Conservation (phyloP, 2,888 invertebrate species). For the Diloba caeruleocephala region DNA sequence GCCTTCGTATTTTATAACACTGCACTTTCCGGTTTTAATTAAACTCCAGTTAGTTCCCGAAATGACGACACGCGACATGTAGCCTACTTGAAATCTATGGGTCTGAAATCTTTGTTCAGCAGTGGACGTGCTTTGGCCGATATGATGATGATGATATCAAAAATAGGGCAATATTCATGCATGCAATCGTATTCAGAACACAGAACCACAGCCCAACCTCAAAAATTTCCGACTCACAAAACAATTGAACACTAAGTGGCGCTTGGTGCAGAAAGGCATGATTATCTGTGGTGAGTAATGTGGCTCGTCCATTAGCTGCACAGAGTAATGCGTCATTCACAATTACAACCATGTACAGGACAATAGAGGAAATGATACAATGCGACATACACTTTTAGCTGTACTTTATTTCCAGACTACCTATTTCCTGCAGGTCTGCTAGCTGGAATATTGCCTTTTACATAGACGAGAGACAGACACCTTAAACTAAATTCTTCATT, state of each 20-base stretch:
- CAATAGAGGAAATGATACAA: slow-evolving; percentile 14
- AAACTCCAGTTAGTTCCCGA: slow-evolving; percentile 73
- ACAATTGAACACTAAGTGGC: slow-evolving; percentile 11
- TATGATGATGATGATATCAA: too few relatives aligned
- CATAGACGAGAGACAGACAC: too few relatives aligned
- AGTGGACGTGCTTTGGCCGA: too few relatives aligned
- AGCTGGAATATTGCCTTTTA: too few relatives aligned
- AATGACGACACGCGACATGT: too few relatives aligned
- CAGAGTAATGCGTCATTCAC: slow-evolving; percentile 13
- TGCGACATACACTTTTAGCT: neutral
- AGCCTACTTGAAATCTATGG: too few relatives aligned
- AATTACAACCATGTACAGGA: slow-evolving; percentile 22
- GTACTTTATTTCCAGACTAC: too few relatives aligned
- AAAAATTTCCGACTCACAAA: slow-evolving; percentile 5
- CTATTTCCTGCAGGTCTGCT: neutral
- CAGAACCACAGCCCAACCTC: slow-evolving; percentile 3
- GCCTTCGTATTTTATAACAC: slow-evolving; percentile 66
- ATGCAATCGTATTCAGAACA: neutral
- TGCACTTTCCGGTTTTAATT: slow-evolving; percentile 76
- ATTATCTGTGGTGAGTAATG: slow-evolving; percentile 32
- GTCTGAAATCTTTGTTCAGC: too few relatives aligned
- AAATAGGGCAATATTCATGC: neutral
- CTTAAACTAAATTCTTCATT: too few relatives aligned
- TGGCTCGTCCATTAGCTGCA: slow-evolving; percentile 38
- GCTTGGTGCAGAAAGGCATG: slow-evolving; percentile 12